These are phyloP conservation scores for Gymnothorax reevesii DNA, from an alignment of 2,797 vertebrate species.

Conservation along the genomic window DNA sequence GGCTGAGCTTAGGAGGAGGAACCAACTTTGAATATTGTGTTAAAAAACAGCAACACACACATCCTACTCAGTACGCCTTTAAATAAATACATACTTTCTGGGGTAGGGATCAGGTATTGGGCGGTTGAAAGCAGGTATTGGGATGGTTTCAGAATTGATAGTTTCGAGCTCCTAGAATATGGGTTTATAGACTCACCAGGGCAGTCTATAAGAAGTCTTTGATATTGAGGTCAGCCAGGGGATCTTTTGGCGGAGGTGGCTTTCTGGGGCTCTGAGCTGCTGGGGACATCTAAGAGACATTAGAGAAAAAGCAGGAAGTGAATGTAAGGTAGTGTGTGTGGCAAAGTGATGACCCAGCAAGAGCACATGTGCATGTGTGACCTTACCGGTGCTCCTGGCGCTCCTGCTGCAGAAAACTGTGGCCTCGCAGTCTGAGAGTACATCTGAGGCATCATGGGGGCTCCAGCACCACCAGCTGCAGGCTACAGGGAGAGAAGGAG, in stretches of 20 bases:
- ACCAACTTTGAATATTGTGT: too few species aligned
- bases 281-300: conserved; percentile 71
- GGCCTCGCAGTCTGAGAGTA: conserved; percentile 86
- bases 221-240: conserved; percentile 99
- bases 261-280: conserved; percentile 94
- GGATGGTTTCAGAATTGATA: too few species aligned
- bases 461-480: conserved; percentile 76
- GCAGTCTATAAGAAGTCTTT: conserved; percentile 97
- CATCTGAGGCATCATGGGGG: conserved; percentile 90
- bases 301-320: background rate
- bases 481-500: conserved; percentile 68
- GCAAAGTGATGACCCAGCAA: background rate
- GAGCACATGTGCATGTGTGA: background rate
- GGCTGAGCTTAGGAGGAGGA: too few species aligned
- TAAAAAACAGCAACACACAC: too few species aligned
- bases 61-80: too few species aligned
- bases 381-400: conserved; percentile 81
- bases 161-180: too few species aligned
- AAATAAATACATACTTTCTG: too few species aligned
- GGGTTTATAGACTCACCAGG: conserved; percentile 48
- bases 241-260: conserved; percentile 92
- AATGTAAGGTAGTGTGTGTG: background rate
- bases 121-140: too few species aligned
- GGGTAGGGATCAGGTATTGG: too few species aligned
- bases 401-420: conserved; percentile 77